Base-by-base conservation (phyloP, 1,140 invertebrate genomes). In the Saccostrea echinata region DNA sequence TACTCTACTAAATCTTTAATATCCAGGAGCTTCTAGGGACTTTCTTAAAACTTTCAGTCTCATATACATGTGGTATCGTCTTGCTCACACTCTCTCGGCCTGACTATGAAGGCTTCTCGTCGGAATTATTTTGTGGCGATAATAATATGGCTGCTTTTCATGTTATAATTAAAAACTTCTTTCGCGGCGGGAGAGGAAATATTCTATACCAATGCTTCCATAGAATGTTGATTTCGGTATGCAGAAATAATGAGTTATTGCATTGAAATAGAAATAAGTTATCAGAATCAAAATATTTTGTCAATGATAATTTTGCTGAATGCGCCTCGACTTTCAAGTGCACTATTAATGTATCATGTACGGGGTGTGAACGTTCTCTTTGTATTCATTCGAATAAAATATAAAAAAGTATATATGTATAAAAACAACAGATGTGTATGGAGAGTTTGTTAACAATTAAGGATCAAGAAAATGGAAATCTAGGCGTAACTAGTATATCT, bases 111-210 rank as follows among this genome's bases (percentile, higher is more conserved):
- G 18, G 55, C 16, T 61, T 61, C n/a, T 61, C 55, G n/a, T n/a
- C n/a, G 55, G 18, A 61, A 61, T 61, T n/a, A 61, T 61, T 18
- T 61, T 18, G 18, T 18, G 55, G 55, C 0, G 55, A 61, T 61
- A 21, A n/a, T n/a, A n/a, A 61, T n/a, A 61, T n/a, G 18, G 18
- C 18, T 61, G 55, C 55, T 18, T 61, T 61, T 61, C 55, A 61
- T 61, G 55, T 61, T 61, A 61, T 61, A 61, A 61, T 61, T 61
- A 61, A 61, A 61, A 61, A 61, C 55, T 61, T 61, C 55, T 61
- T 61, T 61, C 55, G 18, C 55, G 55, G 55, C 55, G n/a, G 55
- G 55, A 21, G 55, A 61, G 55, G 18, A 61, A 61, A 18, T 61
- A 61, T 61, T 61, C 8, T 18, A n/a, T 61, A 6, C 16, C 55